Evolutionary conservation across 2,113 vertebrate species (phyloP), one percentile per base, ranked within the genome.

Genomic region (Ursus arctos): DNA sequence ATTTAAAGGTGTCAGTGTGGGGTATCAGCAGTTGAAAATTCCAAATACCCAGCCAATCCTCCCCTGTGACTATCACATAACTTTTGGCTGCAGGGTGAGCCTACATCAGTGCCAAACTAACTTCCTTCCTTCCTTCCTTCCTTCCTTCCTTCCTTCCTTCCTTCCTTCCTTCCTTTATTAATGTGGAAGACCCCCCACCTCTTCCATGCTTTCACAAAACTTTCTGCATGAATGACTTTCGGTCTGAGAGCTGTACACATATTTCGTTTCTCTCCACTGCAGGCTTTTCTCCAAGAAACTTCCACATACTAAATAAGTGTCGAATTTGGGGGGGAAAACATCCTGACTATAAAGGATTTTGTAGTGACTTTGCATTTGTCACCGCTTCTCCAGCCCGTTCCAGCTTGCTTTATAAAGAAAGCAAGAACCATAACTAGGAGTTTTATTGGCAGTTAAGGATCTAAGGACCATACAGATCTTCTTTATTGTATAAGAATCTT

Each of bases 211-310:
- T 91, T 87, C 87, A 97, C 90, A 96, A 69, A 91, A 91, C n/a
- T 97, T 97, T 97, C 87, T 94, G 81, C 71, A 72, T 86, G 88
- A 96, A 94, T 94, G 72, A 93, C 72, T 96, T 97, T 82, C 72
- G 93, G 80, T 97, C 51, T 59, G 55, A 91, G 65, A 84, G 71
- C 91, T 57, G 49, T 97, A 95, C 47, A 76, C 79, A 92, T 89
- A 69, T 97, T 98, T 98, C 80, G 14, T 94, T 97, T 98, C 91
- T 95, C 76, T 19, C 59, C 63, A 94, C 87, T 81, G 82, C 93
- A 96, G 91, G 53, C 85, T 97, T 92, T 28, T 22, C 55, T 21
- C 65, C 26, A 47, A n/a, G 59, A 51, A 94, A 72, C 72, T 97
- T 97, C 80, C 43, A 28, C 19, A 92, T 59, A 36, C 61, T 94